phyloP scores from a whole-genome alignment of 2,888 invertebrate genomes.

The Lasioglossum marginatum region DNA sequence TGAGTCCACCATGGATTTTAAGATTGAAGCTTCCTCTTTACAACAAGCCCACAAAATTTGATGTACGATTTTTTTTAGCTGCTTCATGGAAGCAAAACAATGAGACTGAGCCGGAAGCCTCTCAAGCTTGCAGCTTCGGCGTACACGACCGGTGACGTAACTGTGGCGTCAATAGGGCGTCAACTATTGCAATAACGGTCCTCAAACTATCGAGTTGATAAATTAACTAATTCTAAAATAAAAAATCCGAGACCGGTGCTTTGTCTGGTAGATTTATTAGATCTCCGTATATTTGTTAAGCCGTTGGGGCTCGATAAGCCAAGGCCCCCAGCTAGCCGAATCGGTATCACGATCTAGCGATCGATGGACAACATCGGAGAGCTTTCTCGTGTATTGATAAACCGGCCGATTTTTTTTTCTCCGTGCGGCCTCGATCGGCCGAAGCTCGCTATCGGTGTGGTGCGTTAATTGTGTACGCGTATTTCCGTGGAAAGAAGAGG shows the following conservation, averaged over 20 bases:
- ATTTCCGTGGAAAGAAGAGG: not conserved
- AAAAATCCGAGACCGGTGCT: no score
- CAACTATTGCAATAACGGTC: not conserved
- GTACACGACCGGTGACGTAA: not conserved
- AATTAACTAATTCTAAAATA: no score
- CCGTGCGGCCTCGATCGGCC: slow-evolving; percentile 20
- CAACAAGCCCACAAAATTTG: no score
- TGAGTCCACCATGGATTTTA: no score
- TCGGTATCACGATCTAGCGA: not conserved
- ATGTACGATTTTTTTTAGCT: not conserved
- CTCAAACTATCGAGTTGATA: no score
- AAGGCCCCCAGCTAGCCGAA: not conserved
- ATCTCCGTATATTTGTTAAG: not conserved
- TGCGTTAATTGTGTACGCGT: slow-evolving; percentile 35
- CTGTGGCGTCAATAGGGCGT: not conserved
- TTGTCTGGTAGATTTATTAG: not conserved
- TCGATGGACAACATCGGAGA: not conserved
- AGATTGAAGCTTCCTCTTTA: no score
- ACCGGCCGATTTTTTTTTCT: not conserved
- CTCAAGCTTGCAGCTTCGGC: not conserved
- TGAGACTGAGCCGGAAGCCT: not conserved
- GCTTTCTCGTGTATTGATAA: slow-evolving; percentile 4
- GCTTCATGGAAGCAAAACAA: not conserved
- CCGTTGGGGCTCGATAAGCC: not conserved
- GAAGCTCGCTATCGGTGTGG: not conserved